Percentiles rank a stretch among this genome's conserved stretches.
These are phyloP conservation scores for Cantharis flavilabris DNA, from an alignment of 2,888 invertebrate genomes.

Conservation along the genomic window DNA sequence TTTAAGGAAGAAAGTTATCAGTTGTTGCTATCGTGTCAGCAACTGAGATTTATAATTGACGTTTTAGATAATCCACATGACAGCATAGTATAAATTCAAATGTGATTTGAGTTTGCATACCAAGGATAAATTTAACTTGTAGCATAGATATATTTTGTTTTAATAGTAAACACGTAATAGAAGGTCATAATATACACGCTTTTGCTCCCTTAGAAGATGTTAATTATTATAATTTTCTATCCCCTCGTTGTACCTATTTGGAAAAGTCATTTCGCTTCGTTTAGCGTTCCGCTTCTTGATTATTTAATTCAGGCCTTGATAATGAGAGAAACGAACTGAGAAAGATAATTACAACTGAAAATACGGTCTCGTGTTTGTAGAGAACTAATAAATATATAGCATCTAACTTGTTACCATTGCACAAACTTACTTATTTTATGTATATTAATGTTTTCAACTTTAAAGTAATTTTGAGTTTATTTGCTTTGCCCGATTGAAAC, in stretches of 20 bases:
- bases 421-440: slow-evolving; percentile 32
- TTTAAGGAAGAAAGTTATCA: slow-evolving; percentile 6
- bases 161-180: slow-evolving; percentile 24
- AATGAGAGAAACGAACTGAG: slow-evolving; percentile 54
- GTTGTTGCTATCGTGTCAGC: slow-evolving; percentile 42
- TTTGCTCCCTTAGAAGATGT: slow-evolving; percentile 26
- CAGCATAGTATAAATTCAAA: slow-evolving; percentile 54
- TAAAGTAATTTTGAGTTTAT: slow-evolving; percentile 33
- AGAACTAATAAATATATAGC: slow-evolving; percentile 33
- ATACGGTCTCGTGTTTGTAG: slow-evolving; percentile 47
- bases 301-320: slow-evolving; percentile 55
- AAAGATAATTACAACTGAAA: slow-evolving; percentile 54
- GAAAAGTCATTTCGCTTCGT: slow-evolving; percentile 54
- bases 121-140: slow-evolving; percentile 27
- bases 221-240: slow-evolving; percentile 33
- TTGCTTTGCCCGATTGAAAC: slow-evolving; percentile 23
- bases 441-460: slow-evolving; percentile 31
- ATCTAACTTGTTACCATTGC: slow-evolving; percentile 33
- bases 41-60: slow-evolving; percentile 45
- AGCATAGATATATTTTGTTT: slow-evolving; percentile 18
- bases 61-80: slow-evolving; percentile 49
- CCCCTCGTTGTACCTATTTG: slow-evolving; percentile 45
- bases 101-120: slow-evolving; percentile 37
- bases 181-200: slow-evolving; percentile 18
- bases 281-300: slow-evolving; percentile 55